Evolutionary conservation across 92 coral and sea anemone genomes (phyloP), one percentile per base, ranked within the genome.

Genomic region (Siderastrea siderea): DNA sequence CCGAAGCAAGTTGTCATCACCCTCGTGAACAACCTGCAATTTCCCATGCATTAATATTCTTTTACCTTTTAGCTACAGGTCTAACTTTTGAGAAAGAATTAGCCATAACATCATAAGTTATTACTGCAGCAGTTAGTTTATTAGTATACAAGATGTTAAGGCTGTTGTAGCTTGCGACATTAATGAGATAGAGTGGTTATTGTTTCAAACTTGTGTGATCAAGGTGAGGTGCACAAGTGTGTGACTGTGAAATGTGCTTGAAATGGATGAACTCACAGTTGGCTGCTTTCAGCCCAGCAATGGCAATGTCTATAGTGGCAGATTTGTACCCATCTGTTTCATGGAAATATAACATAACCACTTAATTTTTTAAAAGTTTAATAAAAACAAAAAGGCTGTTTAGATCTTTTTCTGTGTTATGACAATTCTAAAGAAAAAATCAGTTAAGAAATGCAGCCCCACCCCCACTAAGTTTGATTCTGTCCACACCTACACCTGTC

Each of bases 181-280:
- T 53, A 53, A 53, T 53, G 57, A 53, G 10, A 43, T 72, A 58
- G 43, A 72, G 58, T 15, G 46, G 43, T 72, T 71, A 71, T 71
- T 52, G 16, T 54, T 54, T 55, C 19, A n/a, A 15, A 49, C 38
- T 51, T 73, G n/a, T 7, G 59, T 48, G 77, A 73, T 10, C 7
- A 26, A 19, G 3, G 14, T 2, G 7, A 19, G 60, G 77, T 73
- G 77, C 44, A 7, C 14, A 53, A 67, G 75, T 67, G 38, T 0
- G 75, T 51, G 61, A 12, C 51, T 44, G 70, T 82, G 86, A 50
- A 71, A 82, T 82, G 86, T 19, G 62, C 46, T 26, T 70, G 69
- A 69, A 9, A 70, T 82, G 78, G 26, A 70, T 82, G 86, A 58
- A 82, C 86, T 82, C 78, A 82, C 86, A 82, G 86, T 69, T 82